phyloP scores from a whole-genome alignment of 1,140 invertebrate genomes.

The Rhagoletis zephyria region DNA sequence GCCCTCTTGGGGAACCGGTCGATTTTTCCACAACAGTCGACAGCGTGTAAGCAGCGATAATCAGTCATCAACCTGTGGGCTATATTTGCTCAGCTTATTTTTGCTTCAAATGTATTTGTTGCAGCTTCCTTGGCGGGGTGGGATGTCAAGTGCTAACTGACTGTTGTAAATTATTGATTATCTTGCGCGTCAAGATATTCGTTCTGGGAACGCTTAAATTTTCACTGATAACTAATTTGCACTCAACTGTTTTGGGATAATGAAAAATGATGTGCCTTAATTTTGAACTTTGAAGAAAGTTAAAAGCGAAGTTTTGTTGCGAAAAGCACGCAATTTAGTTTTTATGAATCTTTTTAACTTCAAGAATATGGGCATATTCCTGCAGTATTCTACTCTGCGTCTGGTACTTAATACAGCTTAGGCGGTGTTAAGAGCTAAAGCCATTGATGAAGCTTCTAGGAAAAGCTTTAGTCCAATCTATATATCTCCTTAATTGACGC shows the following conservation, averaged over 20 bases:
- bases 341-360: too few relatives aligned
- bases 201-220: neutral
- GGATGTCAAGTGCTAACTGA: neutral
- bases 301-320: neutral
- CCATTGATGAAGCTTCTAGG: too few relatives aligned
- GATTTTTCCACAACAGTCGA: neutral
- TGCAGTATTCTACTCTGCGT: too few relatives aligned
- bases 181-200: neutral
- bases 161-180: neutral
- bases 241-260: neutral
- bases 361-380: too few relatives aligned
- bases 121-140: neutral
- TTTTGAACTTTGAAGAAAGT: neutral
- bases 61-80: slow-evolving; percentile 33
- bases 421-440: too few relatives aligned
- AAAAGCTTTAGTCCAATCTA: too few relatives aligned
- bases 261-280: neutral
- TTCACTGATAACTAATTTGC: slow-evolving; percentile 38
- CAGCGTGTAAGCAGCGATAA: neutral
- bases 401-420: too few relatives aligned
- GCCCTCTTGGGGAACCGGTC: neutral
- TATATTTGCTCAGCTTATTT: neutral
- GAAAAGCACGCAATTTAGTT: too few relatives aligned
- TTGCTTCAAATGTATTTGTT: neutral
- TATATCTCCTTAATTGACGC: too few relatives aligned